These are phyloP conservation scores for Diuraphis noxia DNA, from an alignment of 1,140 invertebrate species.

Conservation along the genomic window DNA sequence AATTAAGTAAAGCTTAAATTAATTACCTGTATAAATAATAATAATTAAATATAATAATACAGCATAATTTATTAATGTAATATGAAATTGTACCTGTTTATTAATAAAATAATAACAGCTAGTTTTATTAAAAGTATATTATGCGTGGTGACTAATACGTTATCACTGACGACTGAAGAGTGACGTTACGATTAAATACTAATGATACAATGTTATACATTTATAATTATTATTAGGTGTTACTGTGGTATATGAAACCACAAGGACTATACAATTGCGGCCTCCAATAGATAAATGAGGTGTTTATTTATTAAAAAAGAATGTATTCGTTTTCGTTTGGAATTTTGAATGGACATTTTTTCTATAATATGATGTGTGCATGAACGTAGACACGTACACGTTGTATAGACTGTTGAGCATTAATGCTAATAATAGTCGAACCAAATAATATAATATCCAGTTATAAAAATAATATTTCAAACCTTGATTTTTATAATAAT, in stretches of 20 bases:
- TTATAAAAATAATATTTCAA: neutral
- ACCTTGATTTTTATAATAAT: conserved; percentile 2
- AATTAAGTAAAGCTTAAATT: neutral
- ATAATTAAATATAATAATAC: too few relatives aligned
- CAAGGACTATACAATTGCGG: neutral
- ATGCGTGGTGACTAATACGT: neutral
- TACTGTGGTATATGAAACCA: neutral
- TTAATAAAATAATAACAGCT: neutral
- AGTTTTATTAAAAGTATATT: neutral
- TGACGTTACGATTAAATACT: neutral
- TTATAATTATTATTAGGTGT: neutral
- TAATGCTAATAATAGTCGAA: neutral
- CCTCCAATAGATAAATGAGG: neutral
- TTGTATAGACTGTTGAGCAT: neutral
- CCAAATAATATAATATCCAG: neutral
- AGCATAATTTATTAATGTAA: neutral
- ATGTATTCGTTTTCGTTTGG: neutral
- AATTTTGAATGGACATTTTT: neutral
- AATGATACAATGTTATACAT: neutral
- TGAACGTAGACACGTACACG: too few relatives aligned
- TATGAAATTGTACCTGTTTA: too few relatives aligned
- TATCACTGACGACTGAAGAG: too few relatives aligned
- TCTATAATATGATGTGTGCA: neutral
- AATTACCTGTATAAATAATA: too few relatives aligned
- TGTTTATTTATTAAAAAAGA: neutral